Base-by-base conservation (phyloP, 2,797 vertebrate species). In the Falco cherrug region DNA sequence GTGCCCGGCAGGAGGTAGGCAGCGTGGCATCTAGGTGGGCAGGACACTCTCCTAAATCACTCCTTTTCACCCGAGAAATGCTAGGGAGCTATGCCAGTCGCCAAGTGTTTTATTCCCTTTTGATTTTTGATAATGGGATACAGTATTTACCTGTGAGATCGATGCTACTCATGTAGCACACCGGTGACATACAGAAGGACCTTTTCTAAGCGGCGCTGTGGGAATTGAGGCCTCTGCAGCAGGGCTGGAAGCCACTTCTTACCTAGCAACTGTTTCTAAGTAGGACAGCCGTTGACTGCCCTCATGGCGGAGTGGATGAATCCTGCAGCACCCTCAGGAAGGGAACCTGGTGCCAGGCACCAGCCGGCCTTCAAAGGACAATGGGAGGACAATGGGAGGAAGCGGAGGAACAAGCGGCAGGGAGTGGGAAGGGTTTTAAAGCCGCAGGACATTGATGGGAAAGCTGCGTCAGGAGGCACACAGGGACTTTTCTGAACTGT, bases 141-240 rank as follows among this genome's bases (percentile, higher is more conserved):
- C 64, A 89, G 82, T 93, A 92, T 97, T 97, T 97, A 97, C 97
- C 93, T 95, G 95, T 0, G 14, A 95, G 92, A 97, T 96, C 95
- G 96, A 92, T 93, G 95, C 84, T 76, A 54, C 94, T 89, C 37
- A 0, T 97, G 97, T 96, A 89, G 95, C 96, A 70, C 94, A 77
- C 63, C 0, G 5, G 95, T 96, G 97, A 95, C 95, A 97, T 94
- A 93, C 93, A 96, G 94, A 93, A 97, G 94, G 96, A 97, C 96
- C 97, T 97, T 97, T 97, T 89, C 96, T 96, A 91, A 97, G 96
- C 65, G 1, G 75, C 3, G 64, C 94, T 97, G 48, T 96, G 96
- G 96, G 97, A 97, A 97, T 97, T 97, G 94, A 95, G 96, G 95
- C 94, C 96, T 97, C 93, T 95, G 96, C 96, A 97, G 91, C 93